Evolutionary conservation across 2,113 vertebrate species (phyloP).

Genomic region (Caretta caretta): DNA sequence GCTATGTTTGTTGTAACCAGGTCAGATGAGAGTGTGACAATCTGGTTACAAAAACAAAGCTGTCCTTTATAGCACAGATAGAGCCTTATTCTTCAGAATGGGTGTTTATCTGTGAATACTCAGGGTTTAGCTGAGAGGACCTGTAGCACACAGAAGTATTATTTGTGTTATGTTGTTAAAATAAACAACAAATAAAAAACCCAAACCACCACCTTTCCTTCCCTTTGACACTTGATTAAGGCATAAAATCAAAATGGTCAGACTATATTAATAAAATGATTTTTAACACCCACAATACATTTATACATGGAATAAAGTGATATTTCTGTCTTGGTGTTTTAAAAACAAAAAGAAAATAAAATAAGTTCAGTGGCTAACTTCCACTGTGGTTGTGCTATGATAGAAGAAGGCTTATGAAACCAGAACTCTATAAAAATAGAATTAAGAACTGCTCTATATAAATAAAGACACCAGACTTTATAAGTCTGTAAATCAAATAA

Average conservation of each 20-base stretch:
- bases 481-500: neutral
- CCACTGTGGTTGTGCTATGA: neutral
- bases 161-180: neutral
- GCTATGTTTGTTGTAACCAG: slow-evolving; percentile 16
- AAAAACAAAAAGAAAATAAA: neutral
- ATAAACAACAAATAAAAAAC: neutral
- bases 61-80: neutral
- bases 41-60: slow-evolving; percentile 27
- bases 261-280: neutral
- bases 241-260: neutral
- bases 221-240: neutral
- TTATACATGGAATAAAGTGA: neutral
- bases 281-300: neutral
- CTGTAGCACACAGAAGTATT: neutral
- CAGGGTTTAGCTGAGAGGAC: neutral
- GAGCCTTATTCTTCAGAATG: neutral
- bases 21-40: neutral
- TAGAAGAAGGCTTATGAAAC: neutral
- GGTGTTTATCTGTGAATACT: neutral
- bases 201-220: neutral
- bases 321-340: neutral
- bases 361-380: neutral
- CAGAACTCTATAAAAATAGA: neutral
- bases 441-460: neutral
- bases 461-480: neutral